These are phyloP conservation scores for Heteromormyrus szaboi DNA, from an alignment of 2,797 vertebrate species.

Conservation along the genomic window DNA sequence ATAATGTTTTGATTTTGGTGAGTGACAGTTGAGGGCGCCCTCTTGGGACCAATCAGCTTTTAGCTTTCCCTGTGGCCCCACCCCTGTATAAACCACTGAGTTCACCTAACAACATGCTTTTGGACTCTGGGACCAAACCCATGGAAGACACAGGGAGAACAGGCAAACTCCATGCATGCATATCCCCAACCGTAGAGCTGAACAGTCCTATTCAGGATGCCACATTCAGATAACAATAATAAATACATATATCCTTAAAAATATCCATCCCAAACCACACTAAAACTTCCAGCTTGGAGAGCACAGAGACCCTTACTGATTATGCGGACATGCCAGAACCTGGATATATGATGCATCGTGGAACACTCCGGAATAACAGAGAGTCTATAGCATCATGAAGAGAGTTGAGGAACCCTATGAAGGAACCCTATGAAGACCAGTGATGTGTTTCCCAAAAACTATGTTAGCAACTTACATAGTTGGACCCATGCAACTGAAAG, in stretches of 20 bases:
- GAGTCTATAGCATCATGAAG: not conserved
- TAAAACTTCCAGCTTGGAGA: not conserved
- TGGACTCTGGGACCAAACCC: not conserved
- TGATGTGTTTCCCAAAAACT: not conserved
- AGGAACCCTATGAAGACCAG: not conserved
- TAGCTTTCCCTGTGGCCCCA: not conserved
- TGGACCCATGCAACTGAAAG: not conserved
- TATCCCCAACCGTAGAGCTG: not conserved
- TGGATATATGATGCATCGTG: not conserved
- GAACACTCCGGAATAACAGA: not conserved
- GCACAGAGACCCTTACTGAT: not conserved
- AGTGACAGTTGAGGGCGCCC: not conserved
- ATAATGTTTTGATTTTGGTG: not conserved
- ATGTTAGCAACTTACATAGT: not conserved
- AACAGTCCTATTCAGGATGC: not conserved
- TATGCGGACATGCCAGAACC: not conserved
- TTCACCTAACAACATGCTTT: not conserved
- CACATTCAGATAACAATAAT: not conserved
- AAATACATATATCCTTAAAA: not conserved
- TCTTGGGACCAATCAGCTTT: not conserved
- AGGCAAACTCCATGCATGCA: not conserved
- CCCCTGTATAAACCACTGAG: not conserved
- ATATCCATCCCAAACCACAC: not conserved
- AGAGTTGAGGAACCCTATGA: not conserved
- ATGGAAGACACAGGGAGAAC: not conserved